Evolutionary conservation across 2,113 vertebrate genomes (phyloP).

Genomic region (Crypturellus undulatus): DNA sequence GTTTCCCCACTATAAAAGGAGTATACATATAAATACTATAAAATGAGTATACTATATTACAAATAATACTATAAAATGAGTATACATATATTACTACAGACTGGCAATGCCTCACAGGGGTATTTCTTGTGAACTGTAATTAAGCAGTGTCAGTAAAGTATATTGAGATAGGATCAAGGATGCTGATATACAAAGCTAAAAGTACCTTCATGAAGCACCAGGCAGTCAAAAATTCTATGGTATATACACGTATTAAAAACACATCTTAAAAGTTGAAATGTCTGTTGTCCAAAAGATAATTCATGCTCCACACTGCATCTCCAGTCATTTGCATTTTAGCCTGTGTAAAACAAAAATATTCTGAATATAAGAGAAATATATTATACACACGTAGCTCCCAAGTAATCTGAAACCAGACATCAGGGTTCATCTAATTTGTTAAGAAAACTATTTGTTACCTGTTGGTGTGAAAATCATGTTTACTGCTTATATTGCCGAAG

Average conservation of each 20-base stretch:
- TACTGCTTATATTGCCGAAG: conserved; percentile 65
- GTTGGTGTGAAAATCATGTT: conserved; percentile 73
- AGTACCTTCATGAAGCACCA: neutral
- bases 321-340: conserved; percentile 38
- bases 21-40: neutral
- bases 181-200: neutral
- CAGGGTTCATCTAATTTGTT: conserved; percentile 73
- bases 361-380: conserved; percentile 41
- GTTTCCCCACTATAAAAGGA: neutral
- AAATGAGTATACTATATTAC: neutral
- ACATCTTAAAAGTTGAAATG: neutral
- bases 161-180: neutral
- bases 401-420: conserved; percentile 65
- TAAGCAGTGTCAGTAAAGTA: neutral
- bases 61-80: neutral
- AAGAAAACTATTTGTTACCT: conserved; percentile 76
- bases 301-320: neutral
- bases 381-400: conserved; percentile 6
- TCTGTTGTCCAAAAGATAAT: neutral
- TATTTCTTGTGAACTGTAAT: conserved; percentile 1
- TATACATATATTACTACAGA: neutral
- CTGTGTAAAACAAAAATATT: conserved; percentile 30
- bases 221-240: neutral
- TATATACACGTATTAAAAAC: neutral
- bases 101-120: neutral